Evolutionary conservation across 2,888 invertebrate species (phyloP), one percentile per base, ranked within the genome.

Genomic region (Julus scandinavius): DNA sequence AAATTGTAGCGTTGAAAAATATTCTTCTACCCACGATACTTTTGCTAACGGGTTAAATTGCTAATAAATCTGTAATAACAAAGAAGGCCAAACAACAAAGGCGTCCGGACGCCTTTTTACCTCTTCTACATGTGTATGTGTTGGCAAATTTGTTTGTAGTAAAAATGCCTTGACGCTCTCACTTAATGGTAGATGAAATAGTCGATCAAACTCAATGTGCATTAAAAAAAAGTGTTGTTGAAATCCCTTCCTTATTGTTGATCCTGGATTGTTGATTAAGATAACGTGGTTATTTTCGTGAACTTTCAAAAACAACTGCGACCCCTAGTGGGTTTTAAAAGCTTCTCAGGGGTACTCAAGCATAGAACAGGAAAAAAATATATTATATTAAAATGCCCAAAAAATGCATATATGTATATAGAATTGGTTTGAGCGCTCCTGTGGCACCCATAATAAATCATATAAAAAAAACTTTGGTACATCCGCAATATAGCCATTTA

Each of bases 231-330:
- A 29, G 29, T 29, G 29, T 5, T 72, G 29, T 29, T 72, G 72
- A 72, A 72, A 72, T 29, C 29, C 72, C 29, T 72, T 72, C 72
- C 72, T 72, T 72, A 72, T 72, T 72, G 72, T 29, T 72, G 72
- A 11, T 20, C 29, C n/a, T 29, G 7, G 72, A 29, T 72, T 29
- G 29, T 72, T 72, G 72, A 72, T 72, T 72, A 72, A 72, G 72
- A 72, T 29, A 29, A 29, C 72, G 72, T 29, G 29, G 13, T 72
- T 72, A 72, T 72, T 72, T 72, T 72, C 72, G 72, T 29, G 72
- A 20, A n/a, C 29, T 72, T 29, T 9, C 29, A 72, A 29, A 72
- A 29, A n/a, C 3, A 72, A 6, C 11, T 29, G 29, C 29, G 72
- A 29, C 72, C 72, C 72, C 72, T 72, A 29, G 20, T 72, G 72